These are phyloP conservation scores for Astyanax mexicanus DNA, from an alignment of 2,797 vertebrate species.

Conservation along the genomic window DNA sequence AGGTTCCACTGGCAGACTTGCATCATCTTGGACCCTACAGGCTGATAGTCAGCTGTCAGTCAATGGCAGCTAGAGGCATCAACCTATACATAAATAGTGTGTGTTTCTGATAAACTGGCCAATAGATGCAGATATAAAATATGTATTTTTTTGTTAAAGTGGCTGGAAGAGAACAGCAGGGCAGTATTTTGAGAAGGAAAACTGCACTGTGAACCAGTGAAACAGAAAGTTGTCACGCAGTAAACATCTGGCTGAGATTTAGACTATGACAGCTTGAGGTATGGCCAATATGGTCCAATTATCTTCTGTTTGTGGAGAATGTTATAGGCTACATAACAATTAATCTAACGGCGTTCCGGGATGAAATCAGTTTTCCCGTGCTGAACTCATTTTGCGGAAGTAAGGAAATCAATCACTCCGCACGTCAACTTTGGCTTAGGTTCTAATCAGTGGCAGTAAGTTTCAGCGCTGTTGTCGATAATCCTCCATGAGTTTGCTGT, in stretches of 20 bases:
- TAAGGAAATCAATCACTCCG: slow-evolving; percentile 25
- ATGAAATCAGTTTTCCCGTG: slow-evolving; percentile 11
- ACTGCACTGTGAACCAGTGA: not conserved
- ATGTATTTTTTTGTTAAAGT: too few species aligned
- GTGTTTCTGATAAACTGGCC: too few species aligned
- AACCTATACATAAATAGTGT: too few species aligned
- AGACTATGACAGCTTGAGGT: slow-evolving; percentile 14
- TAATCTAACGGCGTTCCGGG: slow-evolving; percentile 6
- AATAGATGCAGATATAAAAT: too few species aligned
- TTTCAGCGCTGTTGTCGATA: not conserved
- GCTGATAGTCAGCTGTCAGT: too few species aligned
- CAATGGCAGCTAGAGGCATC: too few species aligned
- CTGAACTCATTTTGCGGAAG: not conserved
- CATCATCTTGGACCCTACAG: too few species aligned
- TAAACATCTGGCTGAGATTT: slow-evolving; percentile 20
- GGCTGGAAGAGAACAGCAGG: not conserved
- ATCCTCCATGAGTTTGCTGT: not conserved
- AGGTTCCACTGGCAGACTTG: too few species aligned
- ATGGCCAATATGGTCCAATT: slow-evolving; percentile 31
- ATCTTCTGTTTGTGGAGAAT: slow-evolving; percentile 9
- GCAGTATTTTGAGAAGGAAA: not conserved
- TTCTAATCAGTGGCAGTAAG: not conserved
- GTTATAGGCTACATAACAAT: slow-evolving; percentile 33
- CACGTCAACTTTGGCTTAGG: not conserved
- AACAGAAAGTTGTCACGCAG: not conserved